These are phyloP conservation scores for Caenorhabditis sp. DNA, from an alignment of 2,888 invertebrate species.

Conservation along the genomic window DNA sequence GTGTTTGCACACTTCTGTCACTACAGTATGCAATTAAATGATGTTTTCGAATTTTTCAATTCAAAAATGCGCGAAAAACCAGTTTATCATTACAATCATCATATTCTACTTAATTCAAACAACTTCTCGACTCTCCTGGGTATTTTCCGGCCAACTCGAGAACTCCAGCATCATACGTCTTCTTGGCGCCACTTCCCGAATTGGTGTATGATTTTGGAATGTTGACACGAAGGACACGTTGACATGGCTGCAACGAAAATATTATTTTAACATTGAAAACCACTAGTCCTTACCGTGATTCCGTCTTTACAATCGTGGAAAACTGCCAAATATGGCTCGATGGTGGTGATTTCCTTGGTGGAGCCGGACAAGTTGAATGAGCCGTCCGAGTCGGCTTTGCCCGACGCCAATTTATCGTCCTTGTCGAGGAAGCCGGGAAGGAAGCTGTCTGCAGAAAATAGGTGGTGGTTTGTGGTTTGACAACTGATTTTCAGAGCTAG, in stretches of 20 bases:
- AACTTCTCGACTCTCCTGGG: constrained; percentile 52
- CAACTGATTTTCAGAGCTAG: neutral
- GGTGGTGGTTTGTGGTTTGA: too few relatives aligned
- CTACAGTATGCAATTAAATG: too few relatives aligned
- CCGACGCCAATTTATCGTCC: constrained; percentile 52
- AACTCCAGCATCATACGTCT: constrained; percentile 48
- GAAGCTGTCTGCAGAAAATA: constrained; percentile 38
- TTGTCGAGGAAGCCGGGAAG: constrained; percentile 41
- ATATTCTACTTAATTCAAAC: constrained; percentile 18
- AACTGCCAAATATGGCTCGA: constrained; percentile 56
- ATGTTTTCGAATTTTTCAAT: too few relatives aligned
- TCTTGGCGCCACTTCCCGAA: constrained; percentile 41
- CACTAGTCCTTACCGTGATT: constrained; percentile 24
- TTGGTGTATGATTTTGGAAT: constrained; percentile 49
- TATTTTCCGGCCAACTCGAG: constrained; percentile 50
- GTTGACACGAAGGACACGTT: constrained; percentile 52
- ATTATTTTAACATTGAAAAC: neutral
- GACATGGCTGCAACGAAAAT: constrained; percentile 42
- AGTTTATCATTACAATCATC: too few relatives aligned
- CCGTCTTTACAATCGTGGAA: constrained; percentile 57
- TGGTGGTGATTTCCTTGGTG: constrained; percentile 48
- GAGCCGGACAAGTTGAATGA: constrained; percentile 44
- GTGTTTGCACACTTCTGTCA: too few relatives aligned
- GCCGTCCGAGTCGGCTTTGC: constrained; percentile 45
- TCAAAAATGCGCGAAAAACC: neutral